These are phyloP conservation scores for Gallinago media DNA, from an alignment of 2,113 vertebrate genomes.

Conservation along the genomic window DNA sequence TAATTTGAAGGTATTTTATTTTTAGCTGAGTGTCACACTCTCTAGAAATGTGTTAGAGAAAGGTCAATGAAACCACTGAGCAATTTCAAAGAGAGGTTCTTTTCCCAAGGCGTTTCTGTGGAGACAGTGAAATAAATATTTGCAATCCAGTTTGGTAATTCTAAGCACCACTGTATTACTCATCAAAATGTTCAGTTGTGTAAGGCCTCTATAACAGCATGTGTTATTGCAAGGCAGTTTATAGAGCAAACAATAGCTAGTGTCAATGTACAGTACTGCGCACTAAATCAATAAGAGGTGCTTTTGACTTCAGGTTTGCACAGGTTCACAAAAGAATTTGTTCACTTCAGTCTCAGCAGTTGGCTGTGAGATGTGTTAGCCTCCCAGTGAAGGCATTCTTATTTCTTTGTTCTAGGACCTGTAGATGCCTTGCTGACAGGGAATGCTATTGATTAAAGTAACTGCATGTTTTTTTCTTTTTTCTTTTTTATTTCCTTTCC, in stretches of 20 bases:
- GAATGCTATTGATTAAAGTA: background rate
- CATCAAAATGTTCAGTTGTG: background rate
- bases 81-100: background rate
- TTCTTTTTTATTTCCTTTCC: background rate
- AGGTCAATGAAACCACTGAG: background rate
- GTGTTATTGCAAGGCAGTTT: background rate
- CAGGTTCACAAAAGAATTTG: background rate
- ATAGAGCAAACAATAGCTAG: background rate
- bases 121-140: slow-evolving; percentile 11
- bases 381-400: background rate
- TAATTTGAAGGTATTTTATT: background rate
- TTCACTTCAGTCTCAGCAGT: background rate
- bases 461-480: accelerated
- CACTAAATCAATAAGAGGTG: background rate
- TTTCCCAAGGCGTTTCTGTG: background rate
- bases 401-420: background rate
- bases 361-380: background rate
- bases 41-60: background rate
- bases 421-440: background rate
- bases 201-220: background rate
- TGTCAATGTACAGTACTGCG: background rate
- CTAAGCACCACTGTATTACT: background rate
- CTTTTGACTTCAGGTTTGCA: slow-evolving; percentile 3
- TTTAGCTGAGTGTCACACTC: background rate
- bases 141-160: background rate